These are phyloP conservation scores for Hoplodrina blanda DNA, from an alignment of 2,888 invertebrate species.

Conservation along the genomic window DNA sequence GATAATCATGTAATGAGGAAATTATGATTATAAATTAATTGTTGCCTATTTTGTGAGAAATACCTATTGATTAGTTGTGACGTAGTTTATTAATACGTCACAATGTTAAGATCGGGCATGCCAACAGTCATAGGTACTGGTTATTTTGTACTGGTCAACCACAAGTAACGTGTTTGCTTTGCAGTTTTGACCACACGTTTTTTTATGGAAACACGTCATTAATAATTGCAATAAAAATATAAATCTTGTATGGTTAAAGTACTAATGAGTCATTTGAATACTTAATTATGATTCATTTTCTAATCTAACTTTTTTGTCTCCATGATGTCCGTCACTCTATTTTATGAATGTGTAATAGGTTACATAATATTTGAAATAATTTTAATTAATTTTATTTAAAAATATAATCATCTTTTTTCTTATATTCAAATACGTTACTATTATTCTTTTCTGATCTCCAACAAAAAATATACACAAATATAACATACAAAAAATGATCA, in stretches of 20 bases:
- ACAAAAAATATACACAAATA: no score
- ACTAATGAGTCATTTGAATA: constrained; percentile 21
- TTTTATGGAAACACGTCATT: constrained; percentile 29
- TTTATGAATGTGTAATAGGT: constrained; percentile 2
- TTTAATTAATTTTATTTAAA: background rate
- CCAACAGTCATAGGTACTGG: constrained; percentile 17
- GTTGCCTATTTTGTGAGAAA: constrained; percentile 16
- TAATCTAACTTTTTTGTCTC: background rate
- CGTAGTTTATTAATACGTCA: constrained; percentile 37
- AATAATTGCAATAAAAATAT: constrained; percentile 7
- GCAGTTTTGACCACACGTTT: constrained; percentile 21
- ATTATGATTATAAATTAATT: constrained; percentile 33
- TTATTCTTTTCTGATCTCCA: no score
- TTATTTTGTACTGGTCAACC: constrained; percentile 15
- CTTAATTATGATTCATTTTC: constrained; percentile 14
- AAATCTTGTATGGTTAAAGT: background rate
- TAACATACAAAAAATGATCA: no score
- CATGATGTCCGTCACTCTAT: background rate
- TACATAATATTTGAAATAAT: constrained; percentile 5
- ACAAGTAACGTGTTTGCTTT: background rate
- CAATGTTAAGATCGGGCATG: constrained; percentile 8
- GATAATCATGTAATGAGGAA: constrained; percentile 39
- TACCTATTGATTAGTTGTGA: constrained; percentile 24
- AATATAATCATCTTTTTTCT: no score
- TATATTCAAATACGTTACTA: no score